Percentiles rank a stretch among this genome's conserved stretches.
Conservation (phyloP, 2,113 vertebrate species). For the Calyptommatus sinebrachiatus region DNA sequence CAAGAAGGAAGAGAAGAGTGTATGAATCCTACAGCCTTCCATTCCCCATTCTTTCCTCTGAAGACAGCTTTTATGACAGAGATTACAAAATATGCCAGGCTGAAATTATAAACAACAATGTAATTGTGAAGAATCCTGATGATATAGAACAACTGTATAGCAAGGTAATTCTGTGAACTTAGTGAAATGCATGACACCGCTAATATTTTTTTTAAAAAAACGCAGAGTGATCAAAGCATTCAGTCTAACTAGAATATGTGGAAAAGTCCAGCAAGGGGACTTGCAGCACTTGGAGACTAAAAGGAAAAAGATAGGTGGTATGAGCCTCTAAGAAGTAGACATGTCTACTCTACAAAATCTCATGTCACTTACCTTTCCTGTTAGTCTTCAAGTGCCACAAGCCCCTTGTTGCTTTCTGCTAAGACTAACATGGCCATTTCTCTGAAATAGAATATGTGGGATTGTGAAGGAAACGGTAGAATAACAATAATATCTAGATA, state of each 20-base stretch:
- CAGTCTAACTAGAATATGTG: too few species aligned
- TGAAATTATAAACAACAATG: constrained; percentile 80
- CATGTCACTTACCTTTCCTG: too few species aligned
- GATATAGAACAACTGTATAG: constrained; percentile 81
- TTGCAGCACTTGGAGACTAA: too few species aligned
- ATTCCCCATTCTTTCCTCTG: constrained; percentile 71
- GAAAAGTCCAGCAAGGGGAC: too few species aligned
- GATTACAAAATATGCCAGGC: constrained; percentile 72
- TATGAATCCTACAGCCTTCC: constrained; percentile 78
- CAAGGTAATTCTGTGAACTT: constrained; percentile 69
- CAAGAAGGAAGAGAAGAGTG: constrained; percentile 79
- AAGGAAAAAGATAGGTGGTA: too few species aligned
- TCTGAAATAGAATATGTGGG: background rate
- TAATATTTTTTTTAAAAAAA: background rate
- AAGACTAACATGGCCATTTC: too few species aligned
- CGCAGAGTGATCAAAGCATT: too few species aligned
- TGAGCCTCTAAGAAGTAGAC: too few species aligned
- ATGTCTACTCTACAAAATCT: too few species aligned
- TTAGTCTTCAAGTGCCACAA: too few species aligned
- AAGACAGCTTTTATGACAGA: constrained; percentile 37
- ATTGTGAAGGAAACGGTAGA: background rate
- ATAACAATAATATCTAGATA: background rate
- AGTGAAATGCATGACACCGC: background rate
- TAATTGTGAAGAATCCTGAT: constrained; percentile 77
- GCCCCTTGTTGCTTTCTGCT: too few species aligned